These are phyloP conservation scores for Dasypolia templi DNA, from an alignment of 2,888 invertebrate species.

Conservation along the genomic window DNA sequence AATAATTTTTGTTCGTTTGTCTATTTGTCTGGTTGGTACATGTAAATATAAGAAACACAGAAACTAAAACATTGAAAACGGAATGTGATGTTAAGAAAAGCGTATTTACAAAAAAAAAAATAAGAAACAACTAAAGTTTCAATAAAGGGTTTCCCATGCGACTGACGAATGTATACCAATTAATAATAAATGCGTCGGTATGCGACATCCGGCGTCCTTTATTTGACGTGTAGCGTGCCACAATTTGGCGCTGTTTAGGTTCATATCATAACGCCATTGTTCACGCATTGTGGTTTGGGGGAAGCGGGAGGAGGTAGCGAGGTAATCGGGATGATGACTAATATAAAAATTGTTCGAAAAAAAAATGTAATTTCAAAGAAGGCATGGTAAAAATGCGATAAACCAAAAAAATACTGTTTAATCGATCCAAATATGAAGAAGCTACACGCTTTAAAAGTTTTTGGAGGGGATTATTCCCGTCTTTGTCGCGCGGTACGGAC, in stretches of 20 bases:
- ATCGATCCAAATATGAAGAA: too few relatives aligned
- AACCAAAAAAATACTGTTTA: too few relatives aligned
- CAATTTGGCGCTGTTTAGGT: conserved; percentile 60
- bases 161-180: conserved; percentile 49
- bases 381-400: too few relatives aligned
- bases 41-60: not conserved
- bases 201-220: conserved; percentile 54
- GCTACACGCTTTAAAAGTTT: too few relatives aligned
- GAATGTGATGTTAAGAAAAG: not conserved
- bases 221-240: conserved; percentile 56
- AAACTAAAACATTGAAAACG: not conserved
- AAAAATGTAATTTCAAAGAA: too few relatives aligned
- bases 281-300: conserved; percentile 41
- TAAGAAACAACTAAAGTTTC: conserved; percentile 8
- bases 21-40: too few relatives aligned
- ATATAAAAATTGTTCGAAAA: too few relatives aligned
- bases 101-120: not conserved
- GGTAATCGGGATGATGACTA: too few relatives aligned
- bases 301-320: not conserved
- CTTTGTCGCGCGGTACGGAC: too few relatives aligned
- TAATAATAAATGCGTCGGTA: conserved; percentile 58
- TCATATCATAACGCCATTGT: conserved; percentile 55
- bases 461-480: too few relatives aligned
- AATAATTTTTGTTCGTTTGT: too few relatives aligned
- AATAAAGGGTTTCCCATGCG: conserved; percentile 23